Evolutionary conservation across 2,797 vertebrate genomes (phyloP).

Genomic region (Heterohyrax brucei): DNA sequence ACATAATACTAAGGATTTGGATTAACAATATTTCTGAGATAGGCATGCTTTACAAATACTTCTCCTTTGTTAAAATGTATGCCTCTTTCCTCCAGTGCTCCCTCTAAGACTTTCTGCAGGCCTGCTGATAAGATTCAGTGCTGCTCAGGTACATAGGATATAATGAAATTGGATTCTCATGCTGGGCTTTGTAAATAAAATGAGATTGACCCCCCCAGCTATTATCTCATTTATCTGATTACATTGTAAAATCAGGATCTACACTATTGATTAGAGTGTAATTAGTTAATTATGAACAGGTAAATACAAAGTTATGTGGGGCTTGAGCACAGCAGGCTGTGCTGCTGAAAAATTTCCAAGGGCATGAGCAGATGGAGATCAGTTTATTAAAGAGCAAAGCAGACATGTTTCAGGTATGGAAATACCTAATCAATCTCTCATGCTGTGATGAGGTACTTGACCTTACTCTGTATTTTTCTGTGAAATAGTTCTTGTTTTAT

Average conservation of each 20-base stretch:
- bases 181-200: slow-evolving; percentile 90
- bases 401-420: slow-evolving; percentile 80
- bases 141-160: slow-evolving; percentile 84
- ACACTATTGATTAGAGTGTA: slow-evolving; percentile 94
- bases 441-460: slow-evolving; percentile 77
- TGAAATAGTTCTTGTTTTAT: slow-evolving; percentile 59
- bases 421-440: slow-evolving; percentile 78
- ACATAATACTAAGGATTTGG: slow-evolving; percentile 76
- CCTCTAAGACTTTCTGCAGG: slow-evolving; percentile 85
- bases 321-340: slow-evolving; percentile 87
- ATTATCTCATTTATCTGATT: slow-evolving; percentile 94
- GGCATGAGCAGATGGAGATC: slow-evolving; percentile 89
- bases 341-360: slow-evolving; percentile 88
- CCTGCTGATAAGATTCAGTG: slow-evolving; percentile 89
- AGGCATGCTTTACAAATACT: slow-evolving; percentile 86
- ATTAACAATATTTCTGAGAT: slow-evolving; percentile 84
- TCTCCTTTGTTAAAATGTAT: slow-evolving; percentile 84
- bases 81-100: slow-evolving; percentile 74
- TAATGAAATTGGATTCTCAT: slow-evolving; percentile 91
- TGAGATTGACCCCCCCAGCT: slow-evolving; percentile 91
- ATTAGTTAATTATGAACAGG: slow-evolving; percentile 94
- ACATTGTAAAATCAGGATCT: slow-evolving; percentile 94
- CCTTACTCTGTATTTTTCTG: slow-evolving; percentile 70
- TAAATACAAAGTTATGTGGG: slow-evolving; percentile 87
- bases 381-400: slow-evolving; percentile 87